Evolutionary conservation across 2,113 vertebrate genomes (phyloP).

Genomic region (Cnemophilus loriae): DNA sequence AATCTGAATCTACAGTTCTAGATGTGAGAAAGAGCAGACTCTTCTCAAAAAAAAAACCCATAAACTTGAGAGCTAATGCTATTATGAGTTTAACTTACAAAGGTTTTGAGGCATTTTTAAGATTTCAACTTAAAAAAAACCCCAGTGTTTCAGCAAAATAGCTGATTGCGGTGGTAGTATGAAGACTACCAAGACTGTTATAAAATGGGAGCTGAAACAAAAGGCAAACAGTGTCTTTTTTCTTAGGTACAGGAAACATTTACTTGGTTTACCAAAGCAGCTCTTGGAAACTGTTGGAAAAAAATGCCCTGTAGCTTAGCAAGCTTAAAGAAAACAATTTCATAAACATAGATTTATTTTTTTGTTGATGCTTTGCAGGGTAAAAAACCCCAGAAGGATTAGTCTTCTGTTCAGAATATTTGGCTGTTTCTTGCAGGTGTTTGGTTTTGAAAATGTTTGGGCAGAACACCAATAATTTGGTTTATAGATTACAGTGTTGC

Average conservation of each 20-base stretch:
- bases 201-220: background rate
- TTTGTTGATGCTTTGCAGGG: background rate
- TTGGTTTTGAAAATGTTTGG: conserved; percentile 29
- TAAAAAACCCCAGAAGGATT: background rate
- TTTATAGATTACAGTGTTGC: conserved; percentile 29
- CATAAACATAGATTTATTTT: background rate
- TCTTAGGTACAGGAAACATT: background rate
- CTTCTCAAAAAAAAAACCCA: background rate
- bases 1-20: background rate
- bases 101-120: background rate
- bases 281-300: background rate
- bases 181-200: background rate
- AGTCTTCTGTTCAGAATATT: background rate
- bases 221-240: background rate
- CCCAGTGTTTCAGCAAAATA: background rate
- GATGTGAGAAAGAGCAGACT: background rate
- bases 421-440: conserved; percentile 23
- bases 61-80: background rate
- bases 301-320: background rate
- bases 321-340: background rate
- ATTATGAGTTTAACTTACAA: background rate
- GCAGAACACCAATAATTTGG: conserved; percentile 40
- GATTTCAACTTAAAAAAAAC: background rate
- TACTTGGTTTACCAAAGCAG: background rate
- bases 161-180: background rate